These are phyloP conservation scores for Pangasius sanitwongsei DNA, from an alignment of 2,797 vertebrate species.

Conservation along the genomic window DNA sequence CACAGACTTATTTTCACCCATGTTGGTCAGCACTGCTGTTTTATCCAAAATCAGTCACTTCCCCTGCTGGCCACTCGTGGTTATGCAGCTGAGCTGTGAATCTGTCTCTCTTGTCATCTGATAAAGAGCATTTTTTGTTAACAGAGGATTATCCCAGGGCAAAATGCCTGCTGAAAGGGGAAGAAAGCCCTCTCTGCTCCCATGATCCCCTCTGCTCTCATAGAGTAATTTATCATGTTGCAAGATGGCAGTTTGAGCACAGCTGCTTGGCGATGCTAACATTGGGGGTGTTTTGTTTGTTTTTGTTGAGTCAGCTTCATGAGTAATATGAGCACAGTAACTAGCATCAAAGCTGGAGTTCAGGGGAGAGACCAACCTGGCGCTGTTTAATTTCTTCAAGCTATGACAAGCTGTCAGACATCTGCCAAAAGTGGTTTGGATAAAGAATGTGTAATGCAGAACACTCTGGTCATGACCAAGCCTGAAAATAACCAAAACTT, in stretches of 20 bases:
- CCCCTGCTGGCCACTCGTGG: slow-evolving; percentile 38
- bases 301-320: slow-evolving; percentile 60
- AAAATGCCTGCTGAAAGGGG: slow-evolving; percentile 57
- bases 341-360: slow-evolving; percentile 44
- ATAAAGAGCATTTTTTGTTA: slow-evolving; percentile 41
- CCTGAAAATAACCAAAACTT: not conserved
- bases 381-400: slow-evolving; percentile 15
- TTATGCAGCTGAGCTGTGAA: slow-evolving; percentile 45
- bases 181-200: not conserved
- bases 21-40: slow-evolving; percentile 6
- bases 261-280: slow-evolving; percentile 57
- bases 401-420: slow-evolving; percentile 28
- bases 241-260: slow-evolving; percentile 63
- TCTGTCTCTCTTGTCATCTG: slow-evolving; percentile 46
- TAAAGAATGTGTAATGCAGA: slow-evolving; percentile 23
- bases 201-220: slow-evolving; percentile 14
- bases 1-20: slow-evolving; percentile 39
- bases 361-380: not conserved
- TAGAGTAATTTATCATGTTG: slow-evolving; percentile 61
- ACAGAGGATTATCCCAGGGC: slow-evolving; percentile 42
- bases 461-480: not conserved
- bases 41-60: slow-evolving; percentile 11
- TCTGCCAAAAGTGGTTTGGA: slow-evolving; percentile 23
- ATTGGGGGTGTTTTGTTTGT: slow-evolving; percentile 52
- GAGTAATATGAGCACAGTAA: slow-evolving; percentile 55